These are phyloP conservation scores for Callithrix jacchus DNA, from an alignment of 2,113 vertebrate species.

Conservation along the genomic window DNA sequence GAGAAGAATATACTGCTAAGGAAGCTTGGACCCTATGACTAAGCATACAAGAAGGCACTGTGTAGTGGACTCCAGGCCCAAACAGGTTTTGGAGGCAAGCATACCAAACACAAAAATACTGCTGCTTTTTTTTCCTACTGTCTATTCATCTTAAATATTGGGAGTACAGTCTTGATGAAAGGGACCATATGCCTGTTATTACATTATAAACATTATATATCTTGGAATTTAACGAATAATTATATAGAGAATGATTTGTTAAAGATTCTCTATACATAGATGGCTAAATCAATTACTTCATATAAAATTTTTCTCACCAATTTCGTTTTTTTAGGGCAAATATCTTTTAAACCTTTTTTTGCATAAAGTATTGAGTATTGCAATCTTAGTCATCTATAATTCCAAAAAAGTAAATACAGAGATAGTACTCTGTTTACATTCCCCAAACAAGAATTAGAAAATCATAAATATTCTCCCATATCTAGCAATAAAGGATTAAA, in stretches of 20 bases:
- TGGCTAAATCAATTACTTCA: not conserved
- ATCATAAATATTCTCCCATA: not conserved
- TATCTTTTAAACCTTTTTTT: not conserved
- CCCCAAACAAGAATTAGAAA: not conserved
- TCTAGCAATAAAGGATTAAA: not conserved
- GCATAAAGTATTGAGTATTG: not conserved
- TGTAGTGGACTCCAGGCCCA: not conserved
- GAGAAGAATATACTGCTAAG: not conserved
- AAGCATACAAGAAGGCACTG: not conserved
- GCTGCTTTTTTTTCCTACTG: not conserved
- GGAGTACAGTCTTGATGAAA: not conserved
- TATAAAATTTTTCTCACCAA: not conserved
- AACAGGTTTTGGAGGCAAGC: not conserved
- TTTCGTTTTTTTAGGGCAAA: not conserved
- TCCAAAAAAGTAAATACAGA: not conserved
- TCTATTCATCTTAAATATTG: not conserved
- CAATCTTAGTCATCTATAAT: not conserved
- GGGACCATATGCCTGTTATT: not conserved
- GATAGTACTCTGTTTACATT: not conserved
- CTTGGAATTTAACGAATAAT: not conserved
- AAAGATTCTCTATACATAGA: not conserved
- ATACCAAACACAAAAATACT: not conserved
- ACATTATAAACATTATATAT: not conserved
- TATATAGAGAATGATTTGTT: not conserved
- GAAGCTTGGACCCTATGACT: not conserved